phyloP scores from a whole-genome alignment of 2,888 invertebrate genomes.

The Oeneis ivallda region DNA sequence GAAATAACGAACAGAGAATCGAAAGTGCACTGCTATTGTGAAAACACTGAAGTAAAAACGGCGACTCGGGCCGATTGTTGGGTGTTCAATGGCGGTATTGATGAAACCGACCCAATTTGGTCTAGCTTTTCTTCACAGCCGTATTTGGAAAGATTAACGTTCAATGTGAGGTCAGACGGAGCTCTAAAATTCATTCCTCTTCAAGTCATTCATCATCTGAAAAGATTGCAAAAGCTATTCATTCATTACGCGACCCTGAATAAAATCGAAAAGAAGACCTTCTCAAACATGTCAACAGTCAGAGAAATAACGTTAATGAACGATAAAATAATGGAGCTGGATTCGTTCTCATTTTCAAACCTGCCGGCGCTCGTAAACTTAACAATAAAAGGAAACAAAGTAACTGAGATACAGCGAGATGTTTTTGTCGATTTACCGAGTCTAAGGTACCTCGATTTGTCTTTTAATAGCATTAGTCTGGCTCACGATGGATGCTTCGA shows the following conservation, averaged over 20 bases:
- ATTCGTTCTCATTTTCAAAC: slow-evolving; percentile 87
- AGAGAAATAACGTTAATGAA: slow-evolving; percentile 86
- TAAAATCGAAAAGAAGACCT: slow-evolving; percentile 86
- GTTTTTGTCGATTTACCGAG: slow-evolving; percentile 89
- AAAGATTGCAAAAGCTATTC: slow-evolving; percentile 84
- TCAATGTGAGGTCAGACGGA: slow-evolving; percentile 86
- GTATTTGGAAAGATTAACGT: slow-evolving; percentile 84
- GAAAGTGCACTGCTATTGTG: slow-evolving; percentile 86
- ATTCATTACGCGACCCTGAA: slow-evolving; percentile 88
- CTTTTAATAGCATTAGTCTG: slow-evolving; percentile 91
- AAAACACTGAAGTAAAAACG: slow-evolving; percentile 75
- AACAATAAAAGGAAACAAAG: slow-evolving; percentile 88
- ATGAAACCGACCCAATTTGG: slow-evolving; percentile 87
- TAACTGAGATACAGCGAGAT: slow-evolving; percentile 87
- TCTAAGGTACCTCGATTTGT: slow-evolving; percentile 88
- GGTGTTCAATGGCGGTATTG: slow-evolving; percentile 86
- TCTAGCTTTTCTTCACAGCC: slow-evolving; percentile 86
- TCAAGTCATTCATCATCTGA: slow-evolving; percentile 84
- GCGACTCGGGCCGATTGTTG: slow-evolving; percentile 89
- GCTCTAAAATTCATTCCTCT: slow-evolving; percentile 87
- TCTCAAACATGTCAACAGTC: slow-evolving; percentile 87
- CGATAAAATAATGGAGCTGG: slow-evolving; percentile 86
- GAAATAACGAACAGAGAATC: slow-evolving; percentile 79
- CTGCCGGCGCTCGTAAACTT: slow-evolving; percentile 86
- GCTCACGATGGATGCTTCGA: slow-evolving; percentile 93